phyloP scores from a whole-genome alignment of 1,140 invertebrate species.

The Drosophila subobscura region DNA sequence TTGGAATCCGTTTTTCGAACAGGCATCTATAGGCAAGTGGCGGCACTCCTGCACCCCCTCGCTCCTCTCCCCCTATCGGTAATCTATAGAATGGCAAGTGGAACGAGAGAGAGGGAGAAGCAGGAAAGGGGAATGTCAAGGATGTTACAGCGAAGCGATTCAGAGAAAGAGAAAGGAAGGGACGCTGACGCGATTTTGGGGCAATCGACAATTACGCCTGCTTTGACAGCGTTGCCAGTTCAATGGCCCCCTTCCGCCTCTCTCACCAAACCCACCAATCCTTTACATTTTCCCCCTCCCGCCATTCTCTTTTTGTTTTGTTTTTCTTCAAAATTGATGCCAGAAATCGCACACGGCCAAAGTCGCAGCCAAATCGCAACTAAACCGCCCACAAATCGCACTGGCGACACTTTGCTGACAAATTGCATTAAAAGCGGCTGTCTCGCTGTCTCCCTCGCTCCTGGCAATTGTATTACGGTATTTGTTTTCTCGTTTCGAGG shows the following conservation, averaged over 20 bases:
- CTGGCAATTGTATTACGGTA: conserved; percentile 30
- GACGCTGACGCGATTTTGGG: background rate
- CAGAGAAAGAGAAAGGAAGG: background rate
- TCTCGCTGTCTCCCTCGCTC: background rate
- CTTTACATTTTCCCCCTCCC: background rate
- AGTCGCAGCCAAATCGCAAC: conserved; percentile 37
- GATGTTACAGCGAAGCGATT: background rate
- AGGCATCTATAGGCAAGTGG: conserved; percentile 58
- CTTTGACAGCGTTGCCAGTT: too few relatives aligned
- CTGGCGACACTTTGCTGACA: conserved; percentile 39
- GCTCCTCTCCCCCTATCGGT: conserved; percentile 29
- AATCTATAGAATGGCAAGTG: conserved; percentile 31
- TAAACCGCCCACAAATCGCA: conserved; percentile 25
- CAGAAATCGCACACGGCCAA: background rate
- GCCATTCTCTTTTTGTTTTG: conserved; percentile 14
- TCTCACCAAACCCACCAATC: conserved; percentile 12
- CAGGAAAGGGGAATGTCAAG: background rate
- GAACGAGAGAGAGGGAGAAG: background rate
- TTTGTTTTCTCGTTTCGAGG: conserved; percentile 35
- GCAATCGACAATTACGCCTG: background rate
- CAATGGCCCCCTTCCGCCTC: background rate
- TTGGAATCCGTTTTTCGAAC: conserved; percentile 65
- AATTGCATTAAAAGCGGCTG: conserved; percentile 69
- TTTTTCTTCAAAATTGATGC: conserved; percentile 37
- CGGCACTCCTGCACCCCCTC: conserved; percentile 29